phyloP scores from a whole-genome alignment of 64 coral and sea anemone genomes.

The Trachythela sp. region DNA sequence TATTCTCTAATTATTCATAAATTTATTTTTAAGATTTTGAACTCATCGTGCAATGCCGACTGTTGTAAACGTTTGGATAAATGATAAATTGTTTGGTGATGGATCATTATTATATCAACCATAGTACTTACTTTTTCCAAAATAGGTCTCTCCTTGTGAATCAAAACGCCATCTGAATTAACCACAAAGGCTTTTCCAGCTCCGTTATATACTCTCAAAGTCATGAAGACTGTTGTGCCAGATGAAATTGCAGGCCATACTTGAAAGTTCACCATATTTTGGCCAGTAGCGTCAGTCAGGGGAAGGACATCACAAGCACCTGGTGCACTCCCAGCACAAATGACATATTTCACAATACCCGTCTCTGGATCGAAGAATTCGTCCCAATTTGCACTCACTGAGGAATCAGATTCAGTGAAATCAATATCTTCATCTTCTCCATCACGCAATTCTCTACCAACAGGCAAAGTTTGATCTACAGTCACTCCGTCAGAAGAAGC shows the following conservation, averaged over 20 bases:
- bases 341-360: not conserved
- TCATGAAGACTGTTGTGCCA: not conserved
- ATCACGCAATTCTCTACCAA: slow-evolving; percentile 18
- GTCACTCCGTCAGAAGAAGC: too few relatives aligned
- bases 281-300: too few relatives aligned
- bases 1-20: too few relatives aligned
- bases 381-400: not conserved
- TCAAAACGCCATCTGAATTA: not conserved
- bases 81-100: too few relatives aligned
- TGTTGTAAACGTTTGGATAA: too few relatives aligned
- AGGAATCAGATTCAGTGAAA: not conserved
- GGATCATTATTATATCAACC: too few relatives aligned
- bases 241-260: not conserved
- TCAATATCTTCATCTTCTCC: not conserved
- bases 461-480: slow-evolving; percentile 55
- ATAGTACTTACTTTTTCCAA: too few relatives aligned
- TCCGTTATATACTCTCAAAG: not conserved
- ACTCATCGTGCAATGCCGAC: too few relatives aligned
- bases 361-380: not conserved
- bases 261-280: not conserved
- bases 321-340: not conserved
- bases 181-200: not conserved
- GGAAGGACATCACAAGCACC: not conserved
- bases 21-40: too few relatives aligned
- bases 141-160: too few relatives aligned